Evolutionary conservation across 2,888 invertebrate species (phyloP), one percentile per base, ranked within the genome.

Genomic region (Patella pellucida): DNA sequence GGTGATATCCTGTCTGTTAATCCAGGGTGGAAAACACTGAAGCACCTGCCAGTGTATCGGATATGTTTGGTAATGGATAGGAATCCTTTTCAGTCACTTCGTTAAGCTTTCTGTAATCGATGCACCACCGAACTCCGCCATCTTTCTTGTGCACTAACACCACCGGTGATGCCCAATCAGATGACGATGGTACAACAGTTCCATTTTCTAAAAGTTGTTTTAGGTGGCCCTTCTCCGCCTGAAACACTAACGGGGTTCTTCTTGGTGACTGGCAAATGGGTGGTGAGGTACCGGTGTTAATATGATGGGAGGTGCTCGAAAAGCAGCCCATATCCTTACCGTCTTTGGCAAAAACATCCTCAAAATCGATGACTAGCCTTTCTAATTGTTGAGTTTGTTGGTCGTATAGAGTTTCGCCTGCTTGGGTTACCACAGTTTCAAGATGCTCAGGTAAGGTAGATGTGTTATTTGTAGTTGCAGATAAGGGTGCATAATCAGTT

Each of bases 161-260:
- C 15, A 79, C 76, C 11, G 81, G 70, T 9, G 78, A 77, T 1
- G 80, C 74, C 78, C 78, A 82, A 4, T 77, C 76, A 19, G 79
- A 79, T 14, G 19, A 52, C 2, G 81, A 79, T 67, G 75, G 31
- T 31, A 74, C 71, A n/a, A 81, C 77, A 12, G 77, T 77, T 14
- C 75, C 73, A n/a, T 77, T 76, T 9, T 67, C 27, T 23, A 78
- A 54, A 56, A 78, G 70, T 54, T 77, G 76, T 3, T 76, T 12
- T 14, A 81, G 73, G 54, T 79, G 75, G 3, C 68, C 62, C 16
- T 76, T 56, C 31, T 76, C 80, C 23, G 27, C 67, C 19, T 62
- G 78, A 56, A 80, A 78, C 68, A 73, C 70, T 0, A 69, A 75
- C 7, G 80, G 79, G 3, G 78, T 80, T 56, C 79, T 23, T 12